Percentiles rank a stretch among this genome's conserved stretches.
These are phyloP conservation scores for Brachionus calyciflorus DNA, from an alignment of 1,140 invertebrate genomes.

Conservation along the genomic window DNA sequence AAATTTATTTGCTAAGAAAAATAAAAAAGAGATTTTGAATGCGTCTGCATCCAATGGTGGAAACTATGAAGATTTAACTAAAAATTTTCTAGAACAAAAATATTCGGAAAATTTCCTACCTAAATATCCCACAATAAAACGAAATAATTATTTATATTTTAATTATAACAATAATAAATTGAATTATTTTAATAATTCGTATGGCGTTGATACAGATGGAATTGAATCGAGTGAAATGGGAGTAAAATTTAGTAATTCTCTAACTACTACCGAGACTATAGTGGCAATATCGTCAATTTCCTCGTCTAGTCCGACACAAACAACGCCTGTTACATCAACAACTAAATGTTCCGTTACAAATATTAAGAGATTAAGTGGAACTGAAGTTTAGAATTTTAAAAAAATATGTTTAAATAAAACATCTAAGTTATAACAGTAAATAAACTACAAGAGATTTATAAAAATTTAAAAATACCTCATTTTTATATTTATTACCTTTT, in stretches of 20 bases:
- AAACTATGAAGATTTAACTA: slow-evolving; percentile 22
- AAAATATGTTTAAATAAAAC: too few species aligned
- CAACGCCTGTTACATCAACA: not conserved
- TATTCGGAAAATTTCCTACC: not conserved
- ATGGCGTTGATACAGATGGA: not conserved
- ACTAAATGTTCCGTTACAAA: slow-evolving; percentile 1
- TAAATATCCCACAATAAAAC: slow-evolving; percentile 10
- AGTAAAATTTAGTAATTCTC: not conserved
- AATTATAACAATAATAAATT: slow-evolving; percentile 44
- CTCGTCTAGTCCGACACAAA: not conserved
- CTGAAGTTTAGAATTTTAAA: slow-evolving; percentile 18
- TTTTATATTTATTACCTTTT: not conserved
- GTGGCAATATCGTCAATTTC: not conserved
- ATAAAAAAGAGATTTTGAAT: not conserved
- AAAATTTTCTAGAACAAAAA: slow-evolving; percentile 26
- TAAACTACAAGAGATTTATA: too few species aligned
- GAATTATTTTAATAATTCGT: slow-evolving; percentile 22
- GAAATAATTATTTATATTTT: slow-evolving; percentile 47
- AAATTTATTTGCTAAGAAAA: too few species aligned
- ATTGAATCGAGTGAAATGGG: not conserved
- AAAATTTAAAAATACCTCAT: slow-evolving; percentile 2
- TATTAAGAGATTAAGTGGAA: slow-evolving; percentile 41
- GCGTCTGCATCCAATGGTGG: not conserved
- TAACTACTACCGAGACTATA: not conserved
- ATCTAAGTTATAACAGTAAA: slow-evolving; percentile 39